A percentile compares a stretch with the other conserved stretches of the same genome.
phyloP scores from a whole-genome alignment of 1,140 invertebrate species.

The Drosophila tani region DNA sequence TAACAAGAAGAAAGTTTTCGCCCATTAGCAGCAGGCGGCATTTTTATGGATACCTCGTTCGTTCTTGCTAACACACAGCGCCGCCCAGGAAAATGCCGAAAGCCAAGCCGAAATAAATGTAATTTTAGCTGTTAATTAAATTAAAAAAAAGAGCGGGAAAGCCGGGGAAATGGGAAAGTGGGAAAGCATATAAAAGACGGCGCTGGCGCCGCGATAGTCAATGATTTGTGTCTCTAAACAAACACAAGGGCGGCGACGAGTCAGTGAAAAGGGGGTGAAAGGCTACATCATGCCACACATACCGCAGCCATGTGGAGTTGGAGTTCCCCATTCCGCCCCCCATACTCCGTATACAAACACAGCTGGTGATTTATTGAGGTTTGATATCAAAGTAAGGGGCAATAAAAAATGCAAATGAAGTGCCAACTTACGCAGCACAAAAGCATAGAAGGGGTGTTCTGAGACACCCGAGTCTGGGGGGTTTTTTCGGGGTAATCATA shows the following conservation, averaged over 20 bases:
- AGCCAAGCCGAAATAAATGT: slow-evolving; percentile 60
- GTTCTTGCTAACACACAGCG: slow-evolving; percentile 5
- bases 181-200: slow-evolving; percentile 24
- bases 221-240: slow-evolving; percentile 83
- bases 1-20: slow-evolving; percentile 73
- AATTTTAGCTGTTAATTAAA: slow-evolving; percentile 82
- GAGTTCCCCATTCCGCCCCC: slow-evolving; percentile 31
- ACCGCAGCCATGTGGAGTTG: slow-evolving; percentile 65
- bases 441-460: slow-evolving; percentile 34
- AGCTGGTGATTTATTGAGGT: slow-evolving; percentile 83
- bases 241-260: slow-evolving; percentile 54
- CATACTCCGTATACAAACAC: slow-evolving; percentile 66
- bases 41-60: slow-evolving; percentile 61
- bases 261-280: slow-evolving; percentile 21
- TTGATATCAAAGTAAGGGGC: slow-evolving; percentile 83
- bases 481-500: slow-evolving; percentile 63
- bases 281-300: slow-evolving; percentile 53
- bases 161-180: not conserved
- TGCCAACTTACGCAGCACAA: slow-evolving; percentile 80
- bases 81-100: slow-evolving; percentile 20
- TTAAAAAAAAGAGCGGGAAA: slow-evolving; percentile 56
- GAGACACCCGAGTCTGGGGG: slow-evolving; percentile 43
- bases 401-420: slow-evolving; percentile 84
- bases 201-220: slow-evolving; percentile 76
- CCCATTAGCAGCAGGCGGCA: slow-evolving; percentile 74